These are phyloP conservation scores for Drosophila mojavensis DNA, from an alignment of 1,140 invertebrate species.

Conservation along the genomic window DNA sequence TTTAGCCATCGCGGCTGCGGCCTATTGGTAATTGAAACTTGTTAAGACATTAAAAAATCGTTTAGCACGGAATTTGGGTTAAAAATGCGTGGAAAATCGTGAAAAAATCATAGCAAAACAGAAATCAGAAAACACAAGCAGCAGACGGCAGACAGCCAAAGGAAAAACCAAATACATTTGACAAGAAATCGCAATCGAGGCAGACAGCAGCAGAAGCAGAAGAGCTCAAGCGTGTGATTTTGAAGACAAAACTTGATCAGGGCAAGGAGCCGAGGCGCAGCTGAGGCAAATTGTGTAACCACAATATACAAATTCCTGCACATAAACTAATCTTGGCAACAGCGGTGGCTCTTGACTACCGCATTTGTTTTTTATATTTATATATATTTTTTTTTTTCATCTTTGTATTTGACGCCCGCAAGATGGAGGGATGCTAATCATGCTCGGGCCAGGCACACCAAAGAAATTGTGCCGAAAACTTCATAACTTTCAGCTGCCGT, in stretches of 20 bases:
- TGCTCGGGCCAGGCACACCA: slow-evolving; percentile 49
- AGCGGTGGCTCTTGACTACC: slow-evolving; percentile 57
- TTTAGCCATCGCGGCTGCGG: slow-evolving; percentile 43
- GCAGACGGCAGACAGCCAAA: neutral
- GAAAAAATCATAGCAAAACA: slow-evolving; percentile 47
- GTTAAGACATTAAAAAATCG: slow-evolving; percentile 83
- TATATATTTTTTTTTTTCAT: slow-evolving; percentile 1
- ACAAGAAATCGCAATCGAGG: slow-evolving; percentile 24
- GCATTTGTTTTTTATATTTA: slow-evolving; percentile 49
- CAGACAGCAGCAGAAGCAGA: slow-evolving; percentile 48
- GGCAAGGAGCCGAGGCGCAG: neutral
- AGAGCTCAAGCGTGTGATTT: slow-evolving; percentile 73
- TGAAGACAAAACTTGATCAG: slow-evolving; percentile 34
- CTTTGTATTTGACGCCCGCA: slow-evolving; percentile 56
- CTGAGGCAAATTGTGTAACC: slow-evolving; percentile 73
- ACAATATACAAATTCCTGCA: slow-evolving; percentile 79
- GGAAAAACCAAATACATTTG: slow-evolving; percentile 12
- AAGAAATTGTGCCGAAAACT: slow-evolving; percentile 73
- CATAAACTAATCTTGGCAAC: slow-evolving; percentile 72
- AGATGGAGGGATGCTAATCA: slow-evolving; percentile 49
- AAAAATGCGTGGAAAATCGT: slow-evolving; percentile 82
- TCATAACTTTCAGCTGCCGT: slow-evolving; percentile 45
- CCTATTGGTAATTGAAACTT: slow-evolving; percentile 80
- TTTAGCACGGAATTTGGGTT: slow-evolving; percentile 80
- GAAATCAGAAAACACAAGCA: slow-evolving; percentile 4